Evolutionary conservation across 2,888 invertebrate genomes (phyloP).

Genomic region (Biston betularia): DNA sequence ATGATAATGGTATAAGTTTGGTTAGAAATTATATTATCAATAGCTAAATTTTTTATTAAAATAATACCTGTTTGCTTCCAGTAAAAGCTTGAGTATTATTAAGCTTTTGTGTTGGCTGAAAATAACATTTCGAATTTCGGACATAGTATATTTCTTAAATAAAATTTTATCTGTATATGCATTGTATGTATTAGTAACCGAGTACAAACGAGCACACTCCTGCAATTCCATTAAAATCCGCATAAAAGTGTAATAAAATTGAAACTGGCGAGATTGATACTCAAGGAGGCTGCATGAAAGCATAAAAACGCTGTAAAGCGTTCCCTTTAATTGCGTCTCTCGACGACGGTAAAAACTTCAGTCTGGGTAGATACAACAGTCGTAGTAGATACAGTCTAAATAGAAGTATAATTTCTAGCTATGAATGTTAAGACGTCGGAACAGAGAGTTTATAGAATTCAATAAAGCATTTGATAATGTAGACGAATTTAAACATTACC

Average conservation of each 20-base stretch:
- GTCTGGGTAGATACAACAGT: slow-evolving; percentile 10
- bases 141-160: not conserved
- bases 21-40: not conserved
- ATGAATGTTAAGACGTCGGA: slow-evolving; percentile 7
- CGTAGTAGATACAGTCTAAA: not conserved
- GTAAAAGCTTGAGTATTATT: not conserved
- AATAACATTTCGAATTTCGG: not conserved
- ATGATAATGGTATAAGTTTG: slow-evolving; percentile 1
- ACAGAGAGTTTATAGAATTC: slow-evolving; percentile 5
- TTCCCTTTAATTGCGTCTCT: slow-evolving; percentile 33
- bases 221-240: slow-evolving; percentile 34
- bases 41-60: not conserved
- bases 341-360: slow-evolving; percentile 28
- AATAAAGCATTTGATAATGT: slow-evolving; percentile 2
- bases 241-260: slow-evolving; percentile 40
- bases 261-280: slow-evolving; percentile 39
- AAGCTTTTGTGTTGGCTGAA: not conserved
- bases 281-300: slow-evolving; percentile 14
- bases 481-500: not conserved
- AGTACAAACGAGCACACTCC: slow-evolving; percentile 12
- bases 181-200: not conserved
- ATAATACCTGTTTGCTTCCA: not conserved
- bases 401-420: slow-evolving; percentile 12
- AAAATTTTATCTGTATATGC: not conserved
- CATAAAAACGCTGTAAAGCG: slow-evolving; percentile 33